A percentile compares a stretch with the other conserved stretches of the same genome.
Evolutionary conservation across 2,888 invertebrate genomes (phyloP).

Genomic region (Pammene fasciana): DNA sequence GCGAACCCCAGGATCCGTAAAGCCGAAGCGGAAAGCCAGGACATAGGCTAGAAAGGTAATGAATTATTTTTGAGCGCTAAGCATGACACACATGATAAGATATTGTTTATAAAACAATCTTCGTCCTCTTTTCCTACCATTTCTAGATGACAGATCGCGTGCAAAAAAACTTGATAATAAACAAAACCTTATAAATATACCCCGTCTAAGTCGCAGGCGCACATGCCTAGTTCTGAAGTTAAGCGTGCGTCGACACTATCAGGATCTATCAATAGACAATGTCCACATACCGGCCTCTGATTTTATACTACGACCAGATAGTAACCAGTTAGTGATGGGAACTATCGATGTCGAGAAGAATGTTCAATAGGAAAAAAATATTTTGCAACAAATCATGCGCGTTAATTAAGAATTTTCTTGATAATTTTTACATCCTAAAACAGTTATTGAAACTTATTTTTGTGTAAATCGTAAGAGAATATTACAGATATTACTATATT

Average conservation of each 20-base stretch:
- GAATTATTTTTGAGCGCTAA: too few species aligned
- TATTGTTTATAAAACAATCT: too few species aligned
- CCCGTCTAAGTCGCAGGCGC: slow-evolving; percentile 17
- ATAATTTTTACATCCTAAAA: too few species aligned
- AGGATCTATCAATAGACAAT: slow-evolving; percentile 42
- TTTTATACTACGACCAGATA: slow-evolving; percentile 36
- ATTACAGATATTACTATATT: too few species aligned
- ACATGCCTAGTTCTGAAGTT: slow-evolving; percentile 18
- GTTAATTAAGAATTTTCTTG: too few species aligned
- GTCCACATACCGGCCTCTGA: slow-evolving; percentile 36
- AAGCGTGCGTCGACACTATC: slow-evolving; percentile 37
- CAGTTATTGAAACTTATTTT: too few species aligned
- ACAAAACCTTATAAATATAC: slow-evolving; percentile 13
- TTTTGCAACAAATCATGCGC: too few species aligned
- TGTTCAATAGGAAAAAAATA: neutral
- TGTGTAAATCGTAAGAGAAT: too few species aligned
- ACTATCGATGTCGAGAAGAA: slow-evolving; percentile 18
- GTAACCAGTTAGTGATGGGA: slow-evolving; percentile 31
- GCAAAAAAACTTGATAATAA: neutral
- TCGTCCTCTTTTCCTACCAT: neutral
- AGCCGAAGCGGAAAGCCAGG: too few species aligned
- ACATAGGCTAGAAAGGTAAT: too few species aligned
- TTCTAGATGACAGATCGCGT: neutral
- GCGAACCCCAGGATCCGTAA: too few species aligned
- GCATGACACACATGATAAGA: too few species aligned